These are phyloP conservation scores for Drosophila mauritiana DNA, from an alignment of 1,140 invertebrate species.

Conservation along the genomic window DNA sequence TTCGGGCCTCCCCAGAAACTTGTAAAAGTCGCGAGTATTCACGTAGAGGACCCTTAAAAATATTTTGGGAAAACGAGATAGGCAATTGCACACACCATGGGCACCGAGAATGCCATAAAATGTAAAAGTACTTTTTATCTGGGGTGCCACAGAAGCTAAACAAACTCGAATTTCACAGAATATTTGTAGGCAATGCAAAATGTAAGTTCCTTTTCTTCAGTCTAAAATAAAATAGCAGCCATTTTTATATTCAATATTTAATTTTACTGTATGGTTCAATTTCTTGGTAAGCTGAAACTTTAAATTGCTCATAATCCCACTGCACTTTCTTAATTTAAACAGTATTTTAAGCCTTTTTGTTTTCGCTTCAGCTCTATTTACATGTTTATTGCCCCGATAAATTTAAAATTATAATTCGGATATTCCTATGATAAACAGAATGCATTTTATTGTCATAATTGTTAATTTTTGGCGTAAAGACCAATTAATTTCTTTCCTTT, in stretches of 20 bases:
- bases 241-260: too few relatives aligned
- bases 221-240: too few relatives aligned
- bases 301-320: not conserved
- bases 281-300: not conserved
- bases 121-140: slow-evolving; percentile 1
- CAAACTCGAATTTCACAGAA: not conserved
- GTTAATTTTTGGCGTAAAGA: slow-evolving; percentile 68
- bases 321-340: not conserved
- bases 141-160: slow-evolving; percentile 1
- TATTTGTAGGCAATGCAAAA: not conserved
- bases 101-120: not conserved
- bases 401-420: slow-evolving; percentile 4
- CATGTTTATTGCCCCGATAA: slow-evolving; percentile 5
- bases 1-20: slow-evolving; percentile 1
- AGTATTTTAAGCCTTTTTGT: too few relatives aligned
- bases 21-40: slow-evolving; percentile 1
- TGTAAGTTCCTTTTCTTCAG: not conserved
- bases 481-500: slow-evolving; percentile 50
- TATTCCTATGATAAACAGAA: slow-evolving; percentile 12
- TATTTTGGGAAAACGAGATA: not conserved
- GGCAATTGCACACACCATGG: slow-evolving; percentile 1
- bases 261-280: too few relatives aligned
- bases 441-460: slow-evolving; percentile 71
- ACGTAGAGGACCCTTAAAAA: not conserved
- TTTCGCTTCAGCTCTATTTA: not conserved